A percentile compares a stretch with the other conserved stretches of the same genome.
Conservation (phyloP, 2,888 invertebrate genomes). For the Keiferia lycopersicella region DNA sequence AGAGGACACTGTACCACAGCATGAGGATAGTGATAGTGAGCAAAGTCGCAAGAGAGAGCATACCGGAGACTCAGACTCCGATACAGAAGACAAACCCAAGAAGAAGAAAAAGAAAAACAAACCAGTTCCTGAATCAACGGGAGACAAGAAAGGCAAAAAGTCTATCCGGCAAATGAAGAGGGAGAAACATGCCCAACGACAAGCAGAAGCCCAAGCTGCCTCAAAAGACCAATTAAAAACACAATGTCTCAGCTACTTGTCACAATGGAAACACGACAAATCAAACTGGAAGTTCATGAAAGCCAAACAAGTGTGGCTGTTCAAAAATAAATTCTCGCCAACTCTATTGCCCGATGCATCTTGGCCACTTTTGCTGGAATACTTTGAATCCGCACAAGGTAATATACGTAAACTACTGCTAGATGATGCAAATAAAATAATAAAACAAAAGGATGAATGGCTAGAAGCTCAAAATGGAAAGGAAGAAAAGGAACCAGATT, state of each 20-base stretch:
- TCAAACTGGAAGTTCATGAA: conserved; percentile 91
- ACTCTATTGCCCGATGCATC: conserved; percentile 81
- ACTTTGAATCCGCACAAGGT: conserved; percentile 86
- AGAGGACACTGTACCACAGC: conserved; percentile 29
- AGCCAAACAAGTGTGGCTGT: conserved; percentile 88
- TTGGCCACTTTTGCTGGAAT: conserved; percentile 86
- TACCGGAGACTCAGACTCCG: conserved; percentile 43
- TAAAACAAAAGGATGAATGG: conserved; percentile 82
- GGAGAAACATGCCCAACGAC: conserved; percentile 81
- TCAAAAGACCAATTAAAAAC: conserved; percentile 79
- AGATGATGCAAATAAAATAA: conserved; percentile 83
- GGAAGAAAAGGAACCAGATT: conserved; percentile 34
- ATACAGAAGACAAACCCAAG: conserved; percentile 56
- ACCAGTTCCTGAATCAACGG: conserved; percentile 48
- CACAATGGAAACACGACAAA: conserved; percentile 86
- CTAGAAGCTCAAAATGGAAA: conserved; percentile 59
- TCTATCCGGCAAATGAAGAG: conserved; percentile 85
- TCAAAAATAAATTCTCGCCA: conserved; percentile 84
- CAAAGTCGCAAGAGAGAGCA: conserved; percentile 37
- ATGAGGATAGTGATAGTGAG: conserved; percentile 34
- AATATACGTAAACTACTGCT: conserved; percentile 83
- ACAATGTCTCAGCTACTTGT: conserved; percentile 84
- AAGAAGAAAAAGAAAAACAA: conserved; percentile 63
- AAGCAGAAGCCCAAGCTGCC: conserved; percentile 78
- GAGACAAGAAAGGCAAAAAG: conserved; percentile 70